A percentile compares a stretch with the other conserved stretches of the same genome.
Evolutionary conservation across 2,113 vertebrate genomes (phyloP).

Genomic region (Mesoclemmys tuberculata): DNA sequence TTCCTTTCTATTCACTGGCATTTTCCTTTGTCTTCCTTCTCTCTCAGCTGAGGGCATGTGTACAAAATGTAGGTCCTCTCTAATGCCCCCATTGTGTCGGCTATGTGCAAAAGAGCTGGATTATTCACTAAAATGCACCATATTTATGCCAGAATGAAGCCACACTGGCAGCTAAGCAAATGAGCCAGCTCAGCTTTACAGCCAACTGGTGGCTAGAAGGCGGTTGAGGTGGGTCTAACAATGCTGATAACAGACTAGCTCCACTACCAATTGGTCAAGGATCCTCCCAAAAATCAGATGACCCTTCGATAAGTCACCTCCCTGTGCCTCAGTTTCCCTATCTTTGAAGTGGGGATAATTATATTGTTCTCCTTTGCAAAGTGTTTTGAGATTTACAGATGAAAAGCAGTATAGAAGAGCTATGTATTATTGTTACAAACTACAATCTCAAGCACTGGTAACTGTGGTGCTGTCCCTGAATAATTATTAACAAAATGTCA

Average conservation of each 20-base stretch:
- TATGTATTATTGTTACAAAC: background rate
- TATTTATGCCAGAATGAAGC: background rate
- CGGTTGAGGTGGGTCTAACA: background rate
- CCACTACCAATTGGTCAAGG: background rate
- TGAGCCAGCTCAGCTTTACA: background rate
- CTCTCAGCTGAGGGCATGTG: too few relatives aligned
- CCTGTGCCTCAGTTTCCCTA: background rate
- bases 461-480: slow-evolving; percentile 12
- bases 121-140: background rate
- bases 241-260: background rate
- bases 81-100: background rate
- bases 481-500: background rate
- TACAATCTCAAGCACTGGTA: background rate
- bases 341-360: background rate
- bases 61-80: too few relatives aligned
- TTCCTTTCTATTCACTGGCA: too few relatives aligned
- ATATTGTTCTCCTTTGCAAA: background rate
- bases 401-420: background rate
- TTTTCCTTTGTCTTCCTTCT: too few relatives aligned
- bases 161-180: background rate
- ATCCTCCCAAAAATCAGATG: background rate
- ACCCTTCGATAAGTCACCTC: background rate
- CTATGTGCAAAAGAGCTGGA: background rate
- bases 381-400: background rate
- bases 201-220: background rate